phyloP scores from a whole-genome alignment of 2,113 vertebrate species.

The Willisornis vidua region DNA sequence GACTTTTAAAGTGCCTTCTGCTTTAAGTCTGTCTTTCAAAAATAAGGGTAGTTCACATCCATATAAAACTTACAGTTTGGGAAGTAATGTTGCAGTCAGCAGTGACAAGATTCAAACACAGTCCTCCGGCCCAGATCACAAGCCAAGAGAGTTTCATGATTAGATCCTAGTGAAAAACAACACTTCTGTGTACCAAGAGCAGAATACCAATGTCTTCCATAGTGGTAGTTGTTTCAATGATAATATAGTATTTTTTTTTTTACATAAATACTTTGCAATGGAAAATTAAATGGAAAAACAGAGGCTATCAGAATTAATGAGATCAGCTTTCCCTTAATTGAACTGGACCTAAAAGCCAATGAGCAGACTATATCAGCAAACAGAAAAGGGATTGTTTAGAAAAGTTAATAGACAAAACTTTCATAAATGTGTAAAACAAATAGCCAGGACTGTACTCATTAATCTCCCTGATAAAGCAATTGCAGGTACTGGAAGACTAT shows the following conservation, averaged over 20 bases:
- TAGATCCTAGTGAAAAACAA: conserved; percentile 51
- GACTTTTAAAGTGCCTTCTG: not conserved
- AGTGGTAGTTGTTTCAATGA: not conserved
- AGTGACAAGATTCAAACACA: conserved; percentile 24
- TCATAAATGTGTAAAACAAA: not conserved
- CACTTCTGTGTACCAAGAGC: not conserved
- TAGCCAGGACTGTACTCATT: not conserved
- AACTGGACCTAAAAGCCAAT: not conserved
- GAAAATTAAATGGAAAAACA: not conserved
- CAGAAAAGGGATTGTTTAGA: not conserved
- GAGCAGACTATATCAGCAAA: not conserved
- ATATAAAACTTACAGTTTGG: conserved; percentile 70
- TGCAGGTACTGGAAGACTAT: not conserved
- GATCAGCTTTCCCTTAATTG: not conserved
- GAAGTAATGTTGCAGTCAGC: conserved; percentile 30
- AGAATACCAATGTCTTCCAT: not conserved
- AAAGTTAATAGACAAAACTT: not conserved
- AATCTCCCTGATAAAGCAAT: not conserved
- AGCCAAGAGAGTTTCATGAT: conserved; percentile 66
- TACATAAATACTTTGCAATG: not conserved
- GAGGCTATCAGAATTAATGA: not conserved
- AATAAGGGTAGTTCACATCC: not conserved
- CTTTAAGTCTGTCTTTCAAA: not conserved
- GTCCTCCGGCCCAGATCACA: conserved; percentile 33
- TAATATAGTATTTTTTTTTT: not conserved